Evolutionary conservation across 1,140 invertebrate species (phyloP).

Genomic region (Caenorhabditis briggsae): DNA sequence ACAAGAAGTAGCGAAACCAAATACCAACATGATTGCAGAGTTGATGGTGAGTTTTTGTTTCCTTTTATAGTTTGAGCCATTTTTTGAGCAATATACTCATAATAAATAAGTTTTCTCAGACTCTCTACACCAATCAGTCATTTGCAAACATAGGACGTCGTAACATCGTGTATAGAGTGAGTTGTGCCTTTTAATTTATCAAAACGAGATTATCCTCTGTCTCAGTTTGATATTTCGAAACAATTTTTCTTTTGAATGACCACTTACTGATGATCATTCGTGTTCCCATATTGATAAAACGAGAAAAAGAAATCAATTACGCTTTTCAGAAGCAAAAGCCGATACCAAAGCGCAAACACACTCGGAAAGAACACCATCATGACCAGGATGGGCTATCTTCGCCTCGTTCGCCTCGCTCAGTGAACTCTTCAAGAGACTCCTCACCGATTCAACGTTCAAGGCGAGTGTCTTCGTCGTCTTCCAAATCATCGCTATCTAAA

Average conservation of each 20-base stretch:
- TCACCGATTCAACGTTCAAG: neutral
- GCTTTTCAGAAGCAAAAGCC: conserved; percentile 9
- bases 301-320: neutral
- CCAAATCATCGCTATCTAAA: neutral
- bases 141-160: neutral
- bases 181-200: neutral
- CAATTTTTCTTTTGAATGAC: no score
- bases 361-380: neutral
- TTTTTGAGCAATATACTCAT: neutral
- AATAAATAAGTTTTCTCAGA: conserved; percentile 16
- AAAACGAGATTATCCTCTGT: no score
- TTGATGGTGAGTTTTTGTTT: conserved; percentile 23
- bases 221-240: no score
- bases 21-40: conserved; percentile 1
- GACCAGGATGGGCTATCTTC: neutral
- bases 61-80: neutral
- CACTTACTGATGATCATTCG: no score
- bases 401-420: neutral
- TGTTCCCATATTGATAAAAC: no score
- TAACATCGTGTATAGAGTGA: conserved; percentile 18
- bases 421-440: neutral
- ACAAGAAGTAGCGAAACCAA: neutral
- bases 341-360: neutral
- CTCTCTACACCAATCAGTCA: conserved; percentile 35
- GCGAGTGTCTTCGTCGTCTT: neutral